Percentiles rank a stretch among this genome's conserved stretches.
Evolutionary conservation across 2,888 invertebrate species (phyloP).

Genomic region (Fabriciana adippe): DNA sequence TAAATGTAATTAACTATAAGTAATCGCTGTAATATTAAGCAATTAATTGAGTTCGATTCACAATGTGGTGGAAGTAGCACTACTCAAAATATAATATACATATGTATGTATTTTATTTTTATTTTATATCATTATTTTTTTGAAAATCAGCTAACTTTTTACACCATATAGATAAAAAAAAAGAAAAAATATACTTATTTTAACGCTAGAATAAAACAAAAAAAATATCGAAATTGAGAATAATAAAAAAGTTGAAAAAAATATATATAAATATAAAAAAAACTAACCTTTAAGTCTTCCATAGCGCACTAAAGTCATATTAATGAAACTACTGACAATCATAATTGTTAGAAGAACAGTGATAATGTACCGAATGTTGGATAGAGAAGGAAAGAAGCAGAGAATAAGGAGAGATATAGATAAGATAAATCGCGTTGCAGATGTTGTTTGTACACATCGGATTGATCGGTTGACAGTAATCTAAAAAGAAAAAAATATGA

Average conservation of each 20-base stretch:
- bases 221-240: no score
- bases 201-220: no score
- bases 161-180: no score
- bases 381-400: conserved; percentile 45
- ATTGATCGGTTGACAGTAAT: conserved; percentile 60
- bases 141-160: no score
- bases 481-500: conserved; percentile 45
- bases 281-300: conserved; percentile 55
- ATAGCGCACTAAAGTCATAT: conserved; percentile 53
- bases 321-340: conserved; percentile 46
- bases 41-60: no score
- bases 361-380: conserved; percentile 55
- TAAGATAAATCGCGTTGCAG: conserved; percentile 55
- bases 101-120: no score
- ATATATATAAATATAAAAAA: neutral
- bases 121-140: no score
- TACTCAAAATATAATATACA: no score
- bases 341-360: conserved; percentile 55
- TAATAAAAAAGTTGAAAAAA: neutral
- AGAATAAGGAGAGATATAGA: conserved; percentile 41
- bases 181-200: no score
- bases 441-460: conserved; percentile 58
- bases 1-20: no score
- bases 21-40: no score
- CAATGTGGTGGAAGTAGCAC: no score